A percentile compares a stretch with the other conserved stretches of the same genome.
Conservation (phyloP, 1,140 invertebrate genomes). For the Episyrphus balteatus region DNA sequence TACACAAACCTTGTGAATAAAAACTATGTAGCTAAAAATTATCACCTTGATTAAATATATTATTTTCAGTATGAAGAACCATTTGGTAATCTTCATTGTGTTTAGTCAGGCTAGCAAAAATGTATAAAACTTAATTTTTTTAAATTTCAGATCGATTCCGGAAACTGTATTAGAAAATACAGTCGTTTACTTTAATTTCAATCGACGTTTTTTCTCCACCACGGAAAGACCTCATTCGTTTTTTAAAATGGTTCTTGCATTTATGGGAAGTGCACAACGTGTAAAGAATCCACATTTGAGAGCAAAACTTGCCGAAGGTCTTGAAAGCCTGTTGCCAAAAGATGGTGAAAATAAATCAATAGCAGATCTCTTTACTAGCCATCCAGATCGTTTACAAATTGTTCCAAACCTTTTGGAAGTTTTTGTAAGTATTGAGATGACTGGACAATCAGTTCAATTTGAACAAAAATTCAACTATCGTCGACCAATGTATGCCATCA, state of each 20-base stretch:
- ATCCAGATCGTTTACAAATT: constrained; percentile 59
- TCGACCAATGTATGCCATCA: constrained; percentile 85
- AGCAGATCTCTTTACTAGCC: constrained; percentile 59
- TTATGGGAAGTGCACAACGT: constrained; percentile 65
- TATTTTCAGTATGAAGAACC: no score
- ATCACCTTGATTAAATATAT: no score
- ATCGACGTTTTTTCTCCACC: constrained; percentile 49
- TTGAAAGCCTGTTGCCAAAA: constrained; percentile 70
- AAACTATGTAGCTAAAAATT: no score
- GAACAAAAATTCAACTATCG: constrained; percentile 97
- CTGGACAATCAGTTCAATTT: constrained; percentile 88
- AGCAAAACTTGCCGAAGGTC: constrained; percentile 76
- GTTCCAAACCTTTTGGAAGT: constrained; percentile 71
- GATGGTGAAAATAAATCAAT: constrained; percentile 53
- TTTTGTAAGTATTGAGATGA: constrained; percentile 96
- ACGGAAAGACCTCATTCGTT: constrained; percentile 42
- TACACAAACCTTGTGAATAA: no score
- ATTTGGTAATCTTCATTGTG: no score
- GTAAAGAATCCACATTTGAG: constrained; percentile 89
- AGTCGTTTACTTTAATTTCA: constrained; percentile 64
- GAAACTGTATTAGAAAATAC: constrained; percentile 87
- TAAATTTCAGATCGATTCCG: constrained; percentile 59
- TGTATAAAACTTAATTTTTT: no score
- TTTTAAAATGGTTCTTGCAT: constrained; percentile 57
- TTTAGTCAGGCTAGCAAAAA: no score